Evolutionary conservation across 2,888 invertebrate genomes (phyloP).

Genomic region (Tuberolachnus salignus): DNA sequence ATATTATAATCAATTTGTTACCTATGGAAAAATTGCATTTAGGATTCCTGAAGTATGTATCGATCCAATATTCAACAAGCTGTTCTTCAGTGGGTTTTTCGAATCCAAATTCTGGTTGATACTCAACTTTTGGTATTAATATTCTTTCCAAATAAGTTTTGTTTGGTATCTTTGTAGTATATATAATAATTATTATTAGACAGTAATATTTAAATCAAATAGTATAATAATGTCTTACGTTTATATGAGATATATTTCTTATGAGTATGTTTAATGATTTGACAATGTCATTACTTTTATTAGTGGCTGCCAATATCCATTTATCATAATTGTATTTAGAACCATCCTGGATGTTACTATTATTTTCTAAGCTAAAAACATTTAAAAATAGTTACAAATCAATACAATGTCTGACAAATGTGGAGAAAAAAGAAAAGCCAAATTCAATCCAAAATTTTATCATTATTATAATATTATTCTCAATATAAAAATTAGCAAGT

Average conservation of each 20-base stretch:
- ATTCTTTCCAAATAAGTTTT: not conserved
- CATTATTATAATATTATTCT: no score
- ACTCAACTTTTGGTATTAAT: constrained; percentile 50
- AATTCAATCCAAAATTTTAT: not conserved
- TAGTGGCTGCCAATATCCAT: constrained; percentile 15
- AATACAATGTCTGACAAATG: not conserved
- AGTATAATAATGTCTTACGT: constrained; percentile 13
- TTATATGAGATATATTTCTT: constrained; percentile 40
- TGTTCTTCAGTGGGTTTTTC: constrained; percentile 40
- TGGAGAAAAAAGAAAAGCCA: not conserved
- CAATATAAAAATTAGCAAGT: no score
- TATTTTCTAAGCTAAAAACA: constrained; percentile 12
- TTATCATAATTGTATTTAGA: constrained; percentile 39
- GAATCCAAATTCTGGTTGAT: constrained; percentile 50
- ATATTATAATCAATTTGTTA: not conserved
- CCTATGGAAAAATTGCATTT: constrained; percentile 10
- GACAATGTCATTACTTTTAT: not conserved
- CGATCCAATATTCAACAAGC: constrained; percentile 33
- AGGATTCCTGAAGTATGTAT: constrained; percentile 38
- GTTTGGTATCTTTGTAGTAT: not conserved
- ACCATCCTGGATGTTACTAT: not conserved
- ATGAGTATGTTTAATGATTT: constrained; percentile 34
- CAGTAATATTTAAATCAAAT: not conserved
- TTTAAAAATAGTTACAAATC: not conserved
- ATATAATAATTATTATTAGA: not conserved